phyloP scores from a whole-genome alignment of 2,797 vertebrate species.

The Liparis tanakae region DNA sequence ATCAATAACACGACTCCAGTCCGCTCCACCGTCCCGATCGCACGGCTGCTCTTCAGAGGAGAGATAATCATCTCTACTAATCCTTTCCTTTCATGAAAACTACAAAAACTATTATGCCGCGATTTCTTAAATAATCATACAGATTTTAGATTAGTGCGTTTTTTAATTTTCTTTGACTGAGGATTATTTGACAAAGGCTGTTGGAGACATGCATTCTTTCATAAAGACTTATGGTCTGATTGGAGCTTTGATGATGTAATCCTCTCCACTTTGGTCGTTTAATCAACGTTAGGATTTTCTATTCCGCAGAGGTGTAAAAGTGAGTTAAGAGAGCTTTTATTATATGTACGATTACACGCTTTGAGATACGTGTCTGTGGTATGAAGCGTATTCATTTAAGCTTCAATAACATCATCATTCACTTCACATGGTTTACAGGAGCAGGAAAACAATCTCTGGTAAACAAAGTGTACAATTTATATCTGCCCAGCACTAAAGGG shows the following conservation, averaged over 20 bases:
- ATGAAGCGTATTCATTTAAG: neutral
- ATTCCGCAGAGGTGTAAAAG: neutral
- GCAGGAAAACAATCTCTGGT: neutral
- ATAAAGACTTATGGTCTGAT: neutral
- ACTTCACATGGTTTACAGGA: neutral
- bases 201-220: neutral
- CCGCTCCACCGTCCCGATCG: neutral
- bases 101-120: neutral
- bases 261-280: conserved; percentile 24
- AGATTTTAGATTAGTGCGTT: neutral
- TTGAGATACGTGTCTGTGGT: neutral
- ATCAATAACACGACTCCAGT: neutral
- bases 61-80: neutral
- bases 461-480: conserved; percentile 3
- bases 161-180: neutral
- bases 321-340: neutral
- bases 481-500: neutral
- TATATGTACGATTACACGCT: neutral
- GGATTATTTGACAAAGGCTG: neutral
- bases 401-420: neutral
- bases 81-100: neutral
- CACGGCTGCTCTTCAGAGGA: neutral
- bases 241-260: neutral
- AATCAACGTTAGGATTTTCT: neutral
- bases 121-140: neutral